These are phyloP conservation scores for Anneissia japonica DNA, from an alignment of 35 echinoderm and acorn worm genomes.

Conservation along the genomic window DNA sequence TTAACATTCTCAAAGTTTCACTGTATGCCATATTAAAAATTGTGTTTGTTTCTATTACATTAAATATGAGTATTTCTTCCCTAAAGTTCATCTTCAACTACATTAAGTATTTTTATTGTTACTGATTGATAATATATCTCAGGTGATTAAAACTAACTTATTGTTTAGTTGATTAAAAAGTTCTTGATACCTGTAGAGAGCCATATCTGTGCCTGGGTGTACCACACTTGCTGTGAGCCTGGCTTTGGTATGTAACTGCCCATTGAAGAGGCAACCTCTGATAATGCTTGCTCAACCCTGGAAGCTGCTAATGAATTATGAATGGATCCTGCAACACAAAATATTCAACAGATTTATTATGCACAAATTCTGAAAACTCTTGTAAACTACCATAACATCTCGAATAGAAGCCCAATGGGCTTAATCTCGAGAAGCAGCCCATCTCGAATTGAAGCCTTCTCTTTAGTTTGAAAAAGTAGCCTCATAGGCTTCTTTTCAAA, in stretches of 20 bases:
- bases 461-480: not conserved
- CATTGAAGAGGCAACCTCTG: slow-evolving; percentile 85
- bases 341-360: not conserved
- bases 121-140: too few species aligned
- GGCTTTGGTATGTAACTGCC: slow-evolving; percentile 69
- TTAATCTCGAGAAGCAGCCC: not conserved
- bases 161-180: too few species aligned
- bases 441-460: not conserved
- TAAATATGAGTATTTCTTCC: too few species aligned
- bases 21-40: too few species aligned
- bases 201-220: slow-evolving; percentile 86
- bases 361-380: not conserved
- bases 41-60: too few species aligned
- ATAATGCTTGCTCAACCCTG: slow-evolving; percentile 88
- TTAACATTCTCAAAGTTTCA: too few species aligned
- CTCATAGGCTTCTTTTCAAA: not conserved
- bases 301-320: slow-evolving; percentile 96
- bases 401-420: not conserved
- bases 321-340: slow-evolving; percentile 56
- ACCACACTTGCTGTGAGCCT: slow-evolving; percentile 77
- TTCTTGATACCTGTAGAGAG: slow-evolving; percentile 61
- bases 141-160: too few species aligned
- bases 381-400: not conserved
- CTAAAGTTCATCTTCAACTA: too few species aligned
- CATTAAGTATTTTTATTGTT: too few species aligned